Conservation (phyloP, 2,888 invertebrate genomes). For the Caenorhabditis imperialis region DNA sequence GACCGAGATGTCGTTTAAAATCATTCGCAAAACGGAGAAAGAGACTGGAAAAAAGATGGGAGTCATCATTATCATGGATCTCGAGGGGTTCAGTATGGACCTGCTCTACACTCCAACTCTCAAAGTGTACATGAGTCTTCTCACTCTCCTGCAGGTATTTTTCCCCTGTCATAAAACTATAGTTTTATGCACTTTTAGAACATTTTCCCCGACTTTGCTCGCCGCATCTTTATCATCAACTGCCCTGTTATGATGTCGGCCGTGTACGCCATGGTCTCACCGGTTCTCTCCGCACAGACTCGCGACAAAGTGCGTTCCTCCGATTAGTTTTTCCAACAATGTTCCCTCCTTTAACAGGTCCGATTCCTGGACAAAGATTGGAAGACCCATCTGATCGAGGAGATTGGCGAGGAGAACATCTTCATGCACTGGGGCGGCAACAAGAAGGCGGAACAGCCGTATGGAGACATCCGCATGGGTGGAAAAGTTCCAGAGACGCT, state of each 20-base stretch:
- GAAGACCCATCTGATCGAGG: constrained; percentile 58
- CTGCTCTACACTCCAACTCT: constrained; percentile 68
- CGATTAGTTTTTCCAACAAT: constrained; percentile 17
- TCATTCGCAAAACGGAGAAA: constrained; percentile 56
- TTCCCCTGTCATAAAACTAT: constrained; percentile 2
- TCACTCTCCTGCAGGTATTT: constrained; percentile 66
- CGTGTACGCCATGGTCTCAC: constrained; percentile 64
- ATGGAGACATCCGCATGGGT: constrained; percentile 70
- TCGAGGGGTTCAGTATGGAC: constrained; percentile 74
- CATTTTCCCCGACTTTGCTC: constrained; percentile 65
- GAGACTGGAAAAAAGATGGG: constrained; percentile 64
- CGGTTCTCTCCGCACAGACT: constrained; percentile 64
- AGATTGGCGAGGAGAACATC: constrained; percentile 62
- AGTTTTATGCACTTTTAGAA: constrained; percentile 44
- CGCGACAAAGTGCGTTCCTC: constrained; percentile 52
- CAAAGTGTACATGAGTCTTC: constrained; percentile 69
- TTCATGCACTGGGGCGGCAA: constrained; percentile 67
- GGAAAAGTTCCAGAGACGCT: constrained; percentile 65
- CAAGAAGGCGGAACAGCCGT: constrained; percentile 43
- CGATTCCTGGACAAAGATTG: constrained; percentile 62
- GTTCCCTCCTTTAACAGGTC: constrained; percentile 30
- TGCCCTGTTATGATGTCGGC: constrained; percentile 62
- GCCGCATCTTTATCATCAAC: constrained; percentile 63
- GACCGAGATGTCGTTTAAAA: constrained; percentile 65
- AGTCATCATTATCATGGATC: constrained; percentile 71